These are phyloP conservation scores for Betta splendens DNA, from an alignment of 2,797 vertebrate species.

Conservation along the genomic window DNA sequence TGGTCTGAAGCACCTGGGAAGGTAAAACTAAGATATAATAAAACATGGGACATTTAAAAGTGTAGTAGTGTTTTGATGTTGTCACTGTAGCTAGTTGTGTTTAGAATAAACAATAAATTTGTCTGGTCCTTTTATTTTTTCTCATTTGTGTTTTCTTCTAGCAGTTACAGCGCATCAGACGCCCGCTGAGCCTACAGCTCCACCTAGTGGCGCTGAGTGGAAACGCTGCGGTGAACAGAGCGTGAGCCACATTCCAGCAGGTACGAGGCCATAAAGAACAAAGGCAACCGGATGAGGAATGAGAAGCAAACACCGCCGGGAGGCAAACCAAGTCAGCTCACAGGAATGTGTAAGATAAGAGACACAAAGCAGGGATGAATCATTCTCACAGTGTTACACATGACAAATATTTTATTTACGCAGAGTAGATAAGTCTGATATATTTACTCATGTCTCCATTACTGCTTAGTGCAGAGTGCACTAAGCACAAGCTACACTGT, in stretches of 20 bases:
- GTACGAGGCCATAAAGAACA: background rate
- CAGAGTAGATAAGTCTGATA: constrained; percentile 1
- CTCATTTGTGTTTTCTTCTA: background rate
- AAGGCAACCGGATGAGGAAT: constrained; percentile 18
- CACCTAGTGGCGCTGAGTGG: constrained; percentile 28
- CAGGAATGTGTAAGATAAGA: constrained; percentile 7
- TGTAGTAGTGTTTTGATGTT: background rate
- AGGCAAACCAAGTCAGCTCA: background rate
- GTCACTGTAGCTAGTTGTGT: background rate
- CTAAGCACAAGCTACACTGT: too few species aligned
- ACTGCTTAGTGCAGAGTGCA: too few species aligned
- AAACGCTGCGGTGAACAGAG: background rate
- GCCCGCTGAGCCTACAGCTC: constrained; percentile 24
- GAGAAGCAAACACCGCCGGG: constrained; percentile 5
- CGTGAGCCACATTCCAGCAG: background rate
- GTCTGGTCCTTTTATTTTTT: too few species aligned
- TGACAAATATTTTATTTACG: background rate
- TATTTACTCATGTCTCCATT: too few species aligned
- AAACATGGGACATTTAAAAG: too few species aligned
- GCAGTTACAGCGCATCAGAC: background rate
- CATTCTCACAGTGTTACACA: constrained; percentile 7
- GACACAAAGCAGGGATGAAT: constrained; percentile 17
- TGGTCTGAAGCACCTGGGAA: too few species aligned
- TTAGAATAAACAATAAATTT: background rate
- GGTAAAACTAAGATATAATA: too few species aligned